These are phyloP conservation scores for Piprites chloris DNA, from an alignment of 2,113 vertebrate species.

Conservation along the genomic window DNA sequence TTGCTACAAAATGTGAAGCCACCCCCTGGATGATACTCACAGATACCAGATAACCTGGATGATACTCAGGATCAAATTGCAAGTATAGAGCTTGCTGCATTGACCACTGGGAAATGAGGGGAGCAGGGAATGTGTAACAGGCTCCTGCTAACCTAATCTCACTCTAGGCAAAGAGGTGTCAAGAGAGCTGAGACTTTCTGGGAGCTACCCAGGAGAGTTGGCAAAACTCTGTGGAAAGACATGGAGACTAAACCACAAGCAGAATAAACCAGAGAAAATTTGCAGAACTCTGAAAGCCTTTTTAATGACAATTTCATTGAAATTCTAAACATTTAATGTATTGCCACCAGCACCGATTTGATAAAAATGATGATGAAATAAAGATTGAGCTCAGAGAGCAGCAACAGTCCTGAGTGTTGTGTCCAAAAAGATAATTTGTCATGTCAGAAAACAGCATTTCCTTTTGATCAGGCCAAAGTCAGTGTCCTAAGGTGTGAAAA, in stretches of 20 bases:
- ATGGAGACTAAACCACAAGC: neutral
- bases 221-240: neutral
- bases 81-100: neutral
- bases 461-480: neutral
- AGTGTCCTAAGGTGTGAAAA: neutral
- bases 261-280: neutral
- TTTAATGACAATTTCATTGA: neutral
- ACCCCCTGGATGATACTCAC: neutral
- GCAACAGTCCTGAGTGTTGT: neutral
- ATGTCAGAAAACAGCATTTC: neutral
- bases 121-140: neutral
- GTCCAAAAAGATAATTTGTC: neutral
- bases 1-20: neutral
- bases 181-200: neutral
- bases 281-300: neutral
- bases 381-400: neutral
- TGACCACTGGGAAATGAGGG: neutral
- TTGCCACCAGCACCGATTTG: neutral
- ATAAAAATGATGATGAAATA: slow-evolving; percentile 1
- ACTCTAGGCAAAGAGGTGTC: neutral
- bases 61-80: neutral
- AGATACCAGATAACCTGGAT: neutral
- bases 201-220: neutral
- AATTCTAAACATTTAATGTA: neutral
- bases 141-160: fast-evolving